Evolutionary conservation across 1,140 invertebrate species (phyloP).

Genomic region (Tetramorium parvispinum): DNA sequence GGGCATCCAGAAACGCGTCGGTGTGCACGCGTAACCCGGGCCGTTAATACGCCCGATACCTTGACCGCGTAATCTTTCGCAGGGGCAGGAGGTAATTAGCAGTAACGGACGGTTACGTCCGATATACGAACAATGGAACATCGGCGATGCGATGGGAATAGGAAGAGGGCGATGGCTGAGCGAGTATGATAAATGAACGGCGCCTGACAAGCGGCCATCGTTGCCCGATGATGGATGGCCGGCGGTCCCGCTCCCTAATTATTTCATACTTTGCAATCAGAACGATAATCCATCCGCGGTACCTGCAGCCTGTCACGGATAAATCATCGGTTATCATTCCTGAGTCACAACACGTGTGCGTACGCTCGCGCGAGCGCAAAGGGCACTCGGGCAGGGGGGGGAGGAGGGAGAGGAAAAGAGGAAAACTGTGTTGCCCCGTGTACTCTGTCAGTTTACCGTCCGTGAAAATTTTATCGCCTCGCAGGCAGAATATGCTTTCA

Average conservation of each 20-base stretch:
- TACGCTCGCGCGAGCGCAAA: slow-evolving; percentile 45
- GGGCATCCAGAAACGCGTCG: slow-evolving; percentile 47
- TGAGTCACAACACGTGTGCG: slow-evolving; percentile 75
- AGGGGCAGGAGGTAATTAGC: slow-evolving; percentile 82
- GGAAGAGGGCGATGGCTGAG: slow-evolving; percentile 82
- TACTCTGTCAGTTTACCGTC: neutral
- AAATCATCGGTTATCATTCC: slow-evolving; percentile 84
- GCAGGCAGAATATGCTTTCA: neutral
- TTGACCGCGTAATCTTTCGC: slow-evolving; percentile 79
- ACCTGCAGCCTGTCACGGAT: slow-evolving; percentile 84
- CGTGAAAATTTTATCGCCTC: neutral
- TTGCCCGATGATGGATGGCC: slow-evolving; percentile 84
- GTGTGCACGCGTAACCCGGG: slow-evolving; percentile 26
- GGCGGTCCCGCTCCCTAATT: slow-evolving; percentile 84
- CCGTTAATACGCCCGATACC: slow-evolving; percentile 78
- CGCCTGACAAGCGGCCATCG: slow-evolving; percentile 85
- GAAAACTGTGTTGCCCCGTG: slow-evolving; percentile 31
- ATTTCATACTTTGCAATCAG: slow-evolving; percentile 87
- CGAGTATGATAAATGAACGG: slow-evolving; percentile 86
- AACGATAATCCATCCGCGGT: slow-evolving; percentile 85
- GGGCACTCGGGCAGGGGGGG: neutral
- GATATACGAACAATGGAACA: slow-evolving; percentile 82
- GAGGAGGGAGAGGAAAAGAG: neutral
- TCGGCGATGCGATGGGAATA: slow-evolving; percentile 79
- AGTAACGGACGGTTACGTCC: slow-evolving; percentile 80